Conservation (phyloP, 2,888 invertebrate genomes). For the Philereme vetulata region DNA sequence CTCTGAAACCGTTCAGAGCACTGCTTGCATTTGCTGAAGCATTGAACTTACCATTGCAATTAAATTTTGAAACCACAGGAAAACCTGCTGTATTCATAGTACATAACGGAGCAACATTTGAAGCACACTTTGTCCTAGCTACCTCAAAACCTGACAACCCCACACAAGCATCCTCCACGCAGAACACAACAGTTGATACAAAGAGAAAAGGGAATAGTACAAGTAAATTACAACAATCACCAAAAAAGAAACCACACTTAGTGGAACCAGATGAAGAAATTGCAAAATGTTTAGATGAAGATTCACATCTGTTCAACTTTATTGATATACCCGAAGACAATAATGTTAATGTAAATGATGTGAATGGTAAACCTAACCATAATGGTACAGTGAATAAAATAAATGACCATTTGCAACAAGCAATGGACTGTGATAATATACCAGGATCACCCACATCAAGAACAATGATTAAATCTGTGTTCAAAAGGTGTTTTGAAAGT, state of each 20-base stretch:
- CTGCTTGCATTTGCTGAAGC: slow-evolving; percentile 91
- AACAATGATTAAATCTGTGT: slow-evolving; percentile 85
- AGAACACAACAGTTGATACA: slow-evolving; percentile 65
- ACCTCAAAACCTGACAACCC: slow-evolving; percentile 86
- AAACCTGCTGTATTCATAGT: slow-evolving; percentile 90
- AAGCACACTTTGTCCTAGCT: slow-evolving; percentile 91
- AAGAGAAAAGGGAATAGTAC: slow-evolving; percentile 54
- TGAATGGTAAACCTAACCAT: slow-evolving; percentile 24
- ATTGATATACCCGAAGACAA: slow-evolving; percentile 70
- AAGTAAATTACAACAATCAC: slow-evolving; percentile 43
- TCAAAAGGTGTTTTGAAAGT: slow-evolving; percentile 88
- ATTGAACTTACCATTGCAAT: slow-evolving; percentile 86
- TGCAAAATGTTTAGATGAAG: slow-evolving; percentile 73
- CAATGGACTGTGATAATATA: slow-evolving; percentile 75
- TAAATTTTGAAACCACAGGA: slow-evolving; percentile 91
- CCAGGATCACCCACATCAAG: slow-evolving; percentile 85
- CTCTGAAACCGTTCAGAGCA: slow-evolving; percentile 92
- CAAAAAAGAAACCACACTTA: slow-evolving; percentile 70
- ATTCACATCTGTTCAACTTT: slow-evolving; percentile 77
- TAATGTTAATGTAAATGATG: slow-evolving; percentile 20
- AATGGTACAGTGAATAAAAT: slow-evolving; percentile 39
- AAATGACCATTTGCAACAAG: slow-evolving; percentile 37
- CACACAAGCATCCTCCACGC: slow-evolving; percentile 64
- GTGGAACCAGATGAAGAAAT: slow-evolving; percentile 53
- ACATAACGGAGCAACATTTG: slow-evolving; percentile 89